Evolutionary conservation across 2,113 vertebrate genomes (phyloP), one percentile per base, ranked within the genome.

Genomic region (Helogale parvula): DNA sequence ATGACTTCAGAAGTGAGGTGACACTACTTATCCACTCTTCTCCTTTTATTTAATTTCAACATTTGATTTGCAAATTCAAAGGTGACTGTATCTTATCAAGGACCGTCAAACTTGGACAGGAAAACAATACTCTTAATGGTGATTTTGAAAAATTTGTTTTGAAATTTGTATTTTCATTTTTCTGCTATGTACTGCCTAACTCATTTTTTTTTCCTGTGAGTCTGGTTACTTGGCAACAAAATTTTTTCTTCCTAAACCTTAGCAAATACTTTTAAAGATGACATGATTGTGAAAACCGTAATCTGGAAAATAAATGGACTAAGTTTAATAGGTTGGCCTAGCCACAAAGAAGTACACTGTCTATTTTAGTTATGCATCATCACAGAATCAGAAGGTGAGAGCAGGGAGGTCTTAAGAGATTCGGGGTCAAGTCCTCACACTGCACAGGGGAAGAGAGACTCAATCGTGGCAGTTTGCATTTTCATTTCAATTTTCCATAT

Each of bases 121-220:
- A 12, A 94, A 14, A 71, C 12, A 7, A 41, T 68, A 13, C 88
- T 90, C 91, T 93, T 31, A 86, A 0, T 0, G 25, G 6, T 66
- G 35, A 82, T 77, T 87, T 69, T 80, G 21, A 86, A 95, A 63
- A 47, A 54, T 65, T 79, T 86, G n/a, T 31, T 10, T 95, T 96
- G 90, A 54, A n/a, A 97, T 97, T 85, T 95, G 93, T 80, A 65
- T 84, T 97, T 97, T 79, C 85, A 50, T 81, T 98, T 97, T 97
- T 96, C 76, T 93, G 3, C 29, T 90, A 4, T 25, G 54, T 41
- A 15, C 41, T 57, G 29, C 80, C 41, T 76, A 93, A 33, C 66
- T 96, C 0, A 82, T 96, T 97, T 98, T n/a, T 98, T 98, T 96
- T 23, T 23, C 8, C 93, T 83, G 7, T 88, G 92, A 94, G 38